phyloP scores from a whole-genome alignment of 2,888 invertebrate species.

The Drosophila meridiana region DNA sequence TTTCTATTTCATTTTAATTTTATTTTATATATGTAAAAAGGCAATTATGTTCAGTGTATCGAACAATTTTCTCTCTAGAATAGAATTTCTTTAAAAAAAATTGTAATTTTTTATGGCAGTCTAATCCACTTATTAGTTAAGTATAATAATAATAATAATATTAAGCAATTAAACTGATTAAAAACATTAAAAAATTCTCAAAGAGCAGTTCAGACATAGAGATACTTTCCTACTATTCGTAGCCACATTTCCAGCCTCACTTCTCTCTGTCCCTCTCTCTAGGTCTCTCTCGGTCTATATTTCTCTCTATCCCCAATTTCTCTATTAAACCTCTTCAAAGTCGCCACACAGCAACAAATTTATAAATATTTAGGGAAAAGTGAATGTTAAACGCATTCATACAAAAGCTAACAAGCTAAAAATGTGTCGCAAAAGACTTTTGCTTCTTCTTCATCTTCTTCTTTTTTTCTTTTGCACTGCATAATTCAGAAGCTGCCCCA shows the following conservation, averaged over 20 bases:
- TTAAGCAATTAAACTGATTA: too few species aligned
- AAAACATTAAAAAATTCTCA: neutral
- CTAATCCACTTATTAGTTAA: too few species aligned
- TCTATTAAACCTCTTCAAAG: slow-evolving; percentile 15
- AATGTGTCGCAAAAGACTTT: slow-evolving; percentile 30
- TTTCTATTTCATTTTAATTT: too few species aligned
- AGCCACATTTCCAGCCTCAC: neutral
- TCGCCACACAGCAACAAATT: neutral
- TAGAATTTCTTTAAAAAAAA: too few species aligned
- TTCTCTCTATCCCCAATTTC: neutral
- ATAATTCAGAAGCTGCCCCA: neutral
- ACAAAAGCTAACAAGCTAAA: slow-evolving; percentile 60
- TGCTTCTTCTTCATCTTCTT: neutral
- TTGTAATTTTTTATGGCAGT: too few species aligned
- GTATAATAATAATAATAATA: too few species aligned
- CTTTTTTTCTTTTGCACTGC: neutral
- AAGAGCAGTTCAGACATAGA: neutral
- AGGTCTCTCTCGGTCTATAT: neutral
- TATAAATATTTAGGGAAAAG: neutral
- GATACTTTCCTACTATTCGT: neutral
- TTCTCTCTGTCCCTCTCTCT: too few species aligned
- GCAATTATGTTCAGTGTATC: too few species aligned
- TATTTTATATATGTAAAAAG: too few species aligned
- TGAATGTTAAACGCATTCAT: slow-evolving; percentile 48
- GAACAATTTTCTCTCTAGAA: too few species aligned